phyloP scores from a whole-genome alignment of 2,888 invertebrate species.

The Machimus atricapillus region DNA sequence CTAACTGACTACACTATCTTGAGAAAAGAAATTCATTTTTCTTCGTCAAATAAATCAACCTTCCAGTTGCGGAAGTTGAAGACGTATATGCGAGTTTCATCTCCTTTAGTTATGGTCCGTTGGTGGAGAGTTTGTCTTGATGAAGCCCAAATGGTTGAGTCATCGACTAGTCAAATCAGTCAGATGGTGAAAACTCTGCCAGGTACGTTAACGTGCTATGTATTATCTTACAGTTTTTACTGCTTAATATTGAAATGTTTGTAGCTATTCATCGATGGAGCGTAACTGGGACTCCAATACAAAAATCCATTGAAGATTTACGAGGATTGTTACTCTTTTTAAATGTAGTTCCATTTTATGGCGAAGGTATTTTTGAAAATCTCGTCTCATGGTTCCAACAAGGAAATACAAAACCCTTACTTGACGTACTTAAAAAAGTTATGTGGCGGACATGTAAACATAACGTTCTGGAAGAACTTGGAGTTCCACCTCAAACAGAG shows the following conservation, averaged over 20 bases:
- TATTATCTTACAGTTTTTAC: not conserved
- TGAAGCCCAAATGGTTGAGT: conserved; percentile 82
- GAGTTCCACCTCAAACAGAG: conserved; percentile 71
- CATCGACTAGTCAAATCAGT: conserved; percentile 66
- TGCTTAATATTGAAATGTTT: not conserved
- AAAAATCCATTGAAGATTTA: conserved; percentile 66
- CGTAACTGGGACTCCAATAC: conserved; percentile 77
- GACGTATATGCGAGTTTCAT: conserved; percentile 69
- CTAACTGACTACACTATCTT: conserved; percentile 75
- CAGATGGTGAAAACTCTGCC: conserved; percentile 58
- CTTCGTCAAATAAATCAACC: conserved; percentile 62
- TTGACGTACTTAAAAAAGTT: conserved; percentile 65
- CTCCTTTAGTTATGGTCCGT: conserved; percentile 72
- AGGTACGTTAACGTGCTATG: conserved; percentile 46
- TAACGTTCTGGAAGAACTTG: conserved; percentile 72
- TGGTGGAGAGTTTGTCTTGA: conserved; percentile 83
- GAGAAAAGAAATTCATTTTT: conserved; percentile 69
- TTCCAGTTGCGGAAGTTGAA: conserved; percentile 66
- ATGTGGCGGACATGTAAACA: conserved; percentile 76
- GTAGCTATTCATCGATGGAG: conserved; percentile 74
- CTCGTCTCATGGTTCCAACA: conserved; percentile 45
- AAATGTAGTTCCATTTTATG: conserved; percentile 57
- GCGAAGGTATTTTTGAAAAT: conserved; percentile 53
- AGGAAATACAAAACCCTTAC: conserved; percentile 53
- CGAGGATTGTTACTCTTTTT: conserved; percentile 58